Evolutionary conservation across 1,140 invertebrate species (phyloP).

Genomic region (Musca domestica): DNA sequence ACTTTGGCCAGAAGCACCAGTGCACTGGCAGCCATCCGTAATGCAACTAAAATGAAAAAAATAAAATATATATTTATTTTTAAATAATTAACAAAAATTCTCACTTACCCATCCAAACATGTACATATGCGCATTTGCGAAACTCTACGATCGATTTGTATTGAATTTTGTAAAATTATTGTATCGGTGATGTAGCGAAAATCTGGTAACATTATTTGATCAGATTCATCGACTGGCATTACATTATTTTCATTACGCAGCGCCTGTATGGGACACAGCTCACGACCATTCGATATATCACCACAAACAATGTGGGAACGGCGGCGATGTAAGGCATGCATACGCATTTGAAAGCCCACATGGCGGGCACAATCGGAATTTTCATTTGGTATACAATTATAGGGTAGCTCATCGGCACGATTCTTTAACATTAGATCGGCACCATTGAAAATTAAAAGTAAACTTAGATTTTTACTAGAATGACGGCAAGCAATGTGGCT

Average conservation of each 20-base stretch:
- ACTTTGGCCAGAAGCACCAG: conserved; percentile 74
- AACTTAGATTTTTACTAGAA: conserved; percentile 79
- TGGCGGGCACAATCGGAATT: conserved; percentile 61
- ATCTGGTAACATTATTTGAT: conserved; percentile 73
- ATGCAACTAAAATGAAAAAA: conserved; percentile 67
- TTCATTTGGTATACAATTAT: conserved; percentile 67
- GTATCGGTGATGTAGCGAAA: conserved; percentile 86
- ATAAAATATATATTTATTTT: no score
- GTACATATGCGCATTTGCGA: conserved; percentile 74
- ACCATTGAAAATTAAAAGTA: conserved; percentile 76
- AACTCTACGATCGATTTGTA: conserved; percentile 76
- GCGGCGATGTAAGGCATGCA: conserved; percentile 56
- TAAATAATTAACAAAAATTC: no score
- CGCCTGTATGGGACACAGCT: conserved; percentile 79
- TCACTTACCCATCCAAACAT: conserved; percentile 59
- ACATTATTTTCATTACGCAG: conserved; percentile 61
- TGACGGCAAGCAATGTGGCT: conserved; percentile 88
- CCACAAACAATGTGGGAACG: conserved; percentile 57
- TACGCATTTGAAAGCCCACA: conserved; percentile 69
- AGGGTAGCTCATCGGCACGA: conserved; percentile 70
- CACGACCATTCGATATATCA: conserved; percentile 85
- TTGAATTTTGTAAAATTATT: conserved; percentile 74
- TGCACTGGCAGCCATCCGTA: conserved; percentile 73
- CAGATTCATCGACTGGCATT: conserved; percentile 59
- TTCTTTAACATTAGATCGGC: conserved; percentile 73